These are phyloP conservation scores for Lasioglossum figueresi DNA, from an alignment of 2,888 invertebrate species.

Conservation along the genomic window DNA sequence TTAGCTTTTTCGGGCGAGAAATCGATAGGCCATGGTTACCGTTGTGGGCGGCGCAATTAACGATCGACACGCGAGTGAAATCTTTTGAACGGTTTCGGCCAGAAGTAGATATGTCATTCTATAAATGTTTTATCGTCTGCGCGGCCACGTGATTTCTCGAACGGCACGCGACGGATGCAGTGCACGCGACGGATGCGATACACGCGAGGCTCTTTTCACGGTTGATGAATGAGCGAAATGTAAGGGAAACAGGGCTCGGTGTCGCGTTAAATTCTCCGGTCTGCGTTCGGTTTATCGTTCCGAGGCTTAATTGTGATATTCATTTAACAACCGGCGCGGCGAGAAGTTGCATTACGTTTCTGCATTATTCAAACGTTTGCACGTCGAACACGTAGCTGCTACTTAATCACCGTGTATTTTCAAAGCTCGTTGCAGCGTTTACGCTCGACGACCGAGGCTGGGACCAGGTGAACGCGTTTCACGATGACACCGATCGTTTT, in stretches of 20 bases:
- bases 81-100: conserved; percentile 17
- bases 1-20: background rate
- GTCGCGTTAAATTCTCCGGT: conserved; percentile 35
- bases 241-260: conserved; percentile 34
- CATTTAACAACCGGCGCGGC: conserved; percentile 29
- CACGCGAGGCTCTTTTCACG: conserved; percentile 60
- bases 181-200: conserved; percentile 52
- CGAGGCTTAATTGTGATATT: conserved; percentile 39
- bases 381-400: background rate
- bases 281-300: conserved; percentile 31
- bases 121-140: conserved; percentile 47
- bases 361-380: conserved; percentile 15
- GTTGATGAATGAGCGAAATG: conserved; percentile 58
- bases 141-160: conserved; percentile 42
- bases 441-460: background rate
- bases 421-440: background rate
- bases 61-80: conserved; percentile 19
- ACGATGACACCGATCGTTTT: background rate
- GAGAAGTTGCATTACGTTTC: conserved; percentile 34
- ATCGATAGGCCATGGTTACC: background rate
- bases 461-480: background rate
- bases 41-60: background rate
- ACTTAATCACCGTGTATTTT: background rate
- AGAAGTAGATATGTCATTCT: conserved; percentile 33
- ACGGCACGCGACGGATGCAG: conserved; percentile 52